Conservation (phyloP, 2,888 invertebrate species). For the Coronaproctus castanopsis region DNA sequence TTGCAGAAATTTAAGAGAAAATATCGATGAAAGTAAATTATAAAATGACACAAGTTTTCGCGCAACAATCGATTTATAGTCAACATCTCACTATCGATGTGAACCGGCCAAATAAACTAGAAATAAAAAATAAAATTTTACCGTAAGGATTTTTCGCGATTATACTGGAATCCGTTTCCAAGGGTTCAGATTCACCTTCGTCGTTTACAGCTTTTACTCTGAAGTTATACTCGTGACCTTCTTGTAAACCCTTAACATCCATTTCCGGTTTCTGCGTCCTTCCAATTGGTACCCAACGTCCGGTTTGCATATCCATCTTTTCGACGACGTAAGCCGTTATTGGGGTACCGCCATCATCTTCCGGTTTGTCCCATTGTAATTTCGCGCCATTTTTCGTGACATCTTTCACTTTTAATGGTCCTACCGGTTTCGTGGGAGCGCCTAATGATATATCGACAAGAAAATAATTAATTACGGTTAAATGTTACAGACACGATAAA, state of each 20-base stretch:
- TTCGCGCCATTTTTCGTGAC: conserved; percentile 78
- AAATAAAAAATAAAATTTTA: conserved; percentile 24
- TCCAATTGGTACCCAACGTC: conserved; percentile 84
- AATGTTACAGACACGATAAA: neutral
- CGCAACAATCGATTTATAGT: too few species aligned
- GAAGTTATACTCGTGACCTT: conserved; percentile 84
- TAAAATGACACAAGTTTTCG: too few species aligned
- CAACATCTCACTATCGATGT: too few species aligned
- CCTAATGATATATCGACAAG: conserved; percentile 27
- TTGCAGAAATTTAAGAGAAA: too few species aligned
- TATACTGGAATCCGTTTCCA: conserved; percentile 72
- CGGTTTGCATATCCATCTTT: conserved; percentile 76
- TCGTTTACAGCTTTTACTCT: conserved; percentile 83
- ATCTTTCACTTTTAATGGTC: conserved; percentile 70
- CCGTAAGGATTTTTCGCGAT: conserved; percentile 92
- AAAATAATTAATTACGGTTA: neutral
- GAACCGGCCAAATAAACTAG: neutral
- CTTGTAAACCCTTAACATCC: conserved; percentile 71
- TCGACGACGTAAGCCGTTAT: conserved; percentile 83
- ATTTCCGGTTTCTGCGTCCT: conserved; percentile 67
- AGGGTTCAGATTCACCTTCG: conserved; percentile 83
- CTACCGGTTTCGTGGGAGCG: conserved; percentile 67
- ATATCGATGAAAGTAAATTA: too few species aligned
- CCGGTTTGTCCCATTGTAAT: conserved; percentile 80
- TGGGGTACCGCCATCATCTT: conserved; percentile 86